These are phyloP conservation scores for Paramuricea clavata DNA, from an alignment of 92 coral and sea anemone species.

Conservation along the genomic window DNA sequence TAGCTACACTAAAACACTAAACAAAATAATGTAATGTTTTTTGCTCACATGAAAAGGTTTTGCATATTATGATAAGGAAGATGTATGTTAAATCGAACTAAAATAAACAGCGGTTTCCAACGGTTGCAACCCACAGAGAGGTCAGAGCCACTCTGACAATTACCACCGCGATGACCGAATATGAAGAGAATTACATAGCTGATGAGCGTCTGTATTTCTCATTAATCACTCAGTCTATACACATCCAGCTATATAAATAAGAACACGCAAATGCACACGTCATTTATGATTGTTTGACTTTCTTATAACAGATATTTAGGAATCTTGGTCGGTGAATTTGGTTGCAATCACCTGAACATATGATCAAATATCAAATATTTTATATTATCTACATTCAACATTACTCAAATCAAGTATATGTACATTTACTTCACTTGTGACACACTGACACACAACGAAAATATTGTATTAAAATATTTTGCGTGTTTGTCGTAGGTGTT, in stretches of 20 bases:
- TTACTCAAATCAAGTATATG: no score
- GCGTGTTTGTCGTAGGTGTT: not conserved
- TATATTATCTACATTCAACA: no score
- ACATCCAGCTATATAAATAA: not conserved
- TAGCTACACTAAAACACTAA: not conserved
- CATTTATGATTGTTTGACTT: not conserved
- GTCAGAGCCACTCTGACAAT: not conserved
- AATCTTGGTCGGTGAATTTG: no score
- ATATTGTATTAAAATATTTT: no score
- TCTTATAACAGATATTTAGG: not conserved
- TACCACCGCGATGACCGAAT: not conserved
- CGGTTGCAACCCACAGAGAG: slow-evolving; percentile 1
- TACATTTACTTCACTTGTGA: no score
- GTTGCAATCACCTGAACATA: no score
- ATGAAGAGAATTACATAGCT: not conserved
- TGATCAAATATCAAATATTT: no score
- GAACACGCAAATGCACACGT: not conserved
- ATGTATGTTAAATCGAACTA: not conserved
- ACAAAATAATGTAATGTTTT: no score
- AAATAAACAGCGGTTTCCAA: not conserved
- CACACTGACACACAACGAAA: no score
- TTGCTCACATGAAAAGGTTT: not conserved
- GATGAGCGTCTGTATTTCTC: not conserved
- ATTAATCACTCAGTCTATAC: not conserved
- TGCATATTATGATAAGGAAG: no score